Conservation (phyloP, 2,113 vertebrate species). For the Pachypanchax playfairii region DNA sequence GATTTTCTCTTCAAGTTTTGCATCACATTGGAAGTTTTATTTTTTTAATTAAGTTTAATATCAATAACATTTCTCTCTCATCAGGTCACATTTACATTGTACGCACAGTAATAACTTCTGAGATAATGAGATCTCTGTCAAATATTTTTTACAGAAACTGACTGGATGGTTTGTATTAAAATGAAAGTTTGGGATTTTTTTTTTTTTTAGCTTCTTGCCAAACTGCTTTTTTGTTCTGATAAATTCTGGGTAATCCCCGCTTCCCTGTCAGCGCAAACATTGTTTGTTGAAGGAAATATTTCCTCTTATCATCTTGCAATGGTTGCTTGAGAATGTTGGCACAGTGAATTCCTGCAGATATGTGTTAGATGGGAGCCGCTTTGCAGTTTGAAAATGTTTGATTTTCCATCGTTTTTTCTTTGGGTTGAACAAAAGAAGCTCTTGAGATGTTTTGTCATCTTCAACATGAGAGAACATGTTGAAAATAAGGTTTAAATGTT, state of each 20-base stretch:
- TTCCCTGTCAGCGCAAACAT: constrained; percentile 2
- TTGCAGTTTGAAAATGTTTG: constrained; percentile 32
- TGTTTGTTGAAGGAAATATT: constrained; percentile 24
- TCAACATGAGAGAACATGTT: too few species aligned
- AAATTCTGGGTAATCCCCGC: constrained; percentile 9
- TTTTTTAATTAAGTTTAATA: not conserved
- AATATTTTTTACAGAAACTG: too few species aligned
- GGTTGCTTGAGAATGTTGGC: constrained; percentile 1
- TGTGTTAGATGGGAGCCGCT: constrained; percentile 22
- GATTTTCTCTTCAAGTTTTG: too few species aligned
- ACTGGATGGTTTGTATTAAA: too few species aligned
- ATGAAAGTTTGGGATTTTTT: too few species aligned
- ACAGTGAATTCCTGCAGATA: not conserved
- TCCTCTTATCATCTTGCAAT: constrained; percentile 21
- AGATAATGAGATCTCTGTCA: too few species aligned
- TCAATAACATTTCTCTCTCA: too few species aligned
- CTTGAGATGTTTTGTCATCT: too few species aligned
- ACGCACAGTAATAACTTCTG: too few species aligned
- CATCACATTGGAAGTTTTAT: too few species aligned
- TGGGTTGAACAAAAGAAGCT: not conserved
- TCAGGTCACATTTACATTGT: too few species aligned
- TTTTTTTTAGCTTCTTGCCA: constrained; percentile 9
- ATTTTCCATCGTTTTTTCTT: not conserved
- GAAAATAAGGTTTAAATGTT: too few species aligned
- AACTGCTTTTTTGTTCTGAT: constrained; percentile 18